phyloP scores from a whole-genome alignment of 2,113 vertebrate species.

The Phalacrocorax aristotelis region DNA sequence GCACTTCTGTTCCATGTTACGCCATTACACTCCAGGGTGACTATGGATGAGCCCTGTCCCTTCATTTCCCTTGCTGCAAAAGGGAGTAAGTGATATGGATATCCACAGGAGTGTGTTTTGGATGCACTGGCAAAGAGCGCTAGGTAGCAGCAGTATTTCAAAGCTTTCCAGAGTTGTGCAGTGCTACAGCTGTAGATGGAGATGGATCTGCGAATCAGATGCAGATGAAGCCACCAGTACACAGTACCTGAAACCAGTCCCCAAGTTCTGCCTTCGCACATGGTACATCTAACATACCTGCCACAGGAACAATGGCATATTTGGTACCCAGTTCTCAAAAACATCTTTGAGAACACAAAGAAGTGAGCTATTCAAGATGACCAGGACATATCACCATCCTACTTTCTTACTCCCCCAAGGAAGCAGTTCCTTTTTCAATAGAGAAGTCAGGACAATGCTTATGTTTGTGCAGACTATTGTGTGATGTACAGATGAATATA shows the following conservation, averaged over 20 bases:
- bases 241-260: not conserved
- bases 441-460: not conserved
- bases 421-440: not conserved
- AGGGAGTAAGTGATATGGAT: accelerated
- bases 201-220: not conserved
- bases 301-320: not conserved
- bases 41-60: not conserved
- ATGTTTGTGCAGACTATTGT: not conserved
- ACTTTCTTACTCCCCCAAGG: not conserved
- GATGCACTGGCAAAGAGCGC: not conserved
- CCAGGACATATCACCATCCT: not conserved
- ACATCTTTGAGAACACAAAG: not conserved
- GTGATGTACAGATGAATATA: not conserved
- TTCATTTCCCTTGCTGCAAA: not conserved
- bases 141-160: not conserved
- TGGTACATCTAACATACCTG: not conserved
- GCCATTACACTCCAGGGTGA: not conserved
- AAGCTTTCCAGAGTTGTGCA: not conserved
- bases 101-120: not conserved
- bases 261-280: not conserved
- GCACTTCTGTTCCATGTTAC: not conserved
- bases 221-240: not conserved
- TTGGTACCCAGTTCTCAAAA: not conserved
- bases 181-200: not conserved
- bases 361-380: not conserved